These are phyloP conservation scores for Aporophyla nigra DNA, from an alignment of 2,888 invertebrate genomes.

Conservation along the genomic window DNA sequence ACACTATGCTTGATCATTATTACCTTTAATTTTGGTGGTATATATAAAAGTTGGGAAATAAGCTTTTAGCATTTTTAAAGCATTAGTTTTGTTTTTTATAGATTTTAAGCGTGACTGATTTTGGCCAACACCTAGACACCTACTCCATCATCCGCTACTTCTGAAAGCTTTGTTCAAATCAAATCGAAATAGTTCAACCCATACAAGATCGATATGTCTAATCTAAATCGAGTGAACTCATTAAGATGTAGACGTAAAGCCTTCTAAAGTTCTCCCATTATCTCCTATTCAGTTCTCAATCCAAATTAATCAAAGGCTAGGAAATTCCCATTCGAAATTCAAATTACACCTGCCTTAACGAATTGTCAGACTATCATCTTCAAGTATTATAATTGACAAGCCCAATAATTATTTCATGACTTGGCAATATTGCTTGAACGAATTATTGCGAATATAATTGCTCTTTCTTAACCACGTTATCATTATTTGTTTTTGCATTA, in stretches of 20 bases:
- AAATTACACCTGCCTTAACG: constrained; percentile 34
- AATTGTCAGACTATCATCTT: constrained; percentile 29
- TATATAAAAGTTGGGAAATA: not conserved
- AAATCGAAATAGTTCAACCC: not conserved
- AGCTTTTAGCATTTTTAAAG: not conserved
- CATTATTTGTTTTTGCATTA: constrained; percentile 35
- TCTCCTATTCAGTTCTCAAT: not conserved
- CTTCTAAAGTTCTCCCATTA: not conserved
- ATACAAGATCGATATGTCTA: not conserved
- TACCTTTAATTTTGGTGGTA: not conserved
- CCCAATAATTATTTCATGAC: constrained; percentile 59
- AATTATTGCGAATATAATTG: constrained; percentile 52
- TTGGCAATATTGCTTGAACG: constrained; percentile 38
- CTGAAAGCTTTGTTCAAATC: not conserved
- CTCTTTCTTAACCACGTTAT: constrained; percentile 29
- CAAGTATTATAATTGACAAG: constrained; percentile 53
- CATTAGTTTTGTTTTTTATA: not conserved
- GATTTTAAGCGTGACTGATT: no score
- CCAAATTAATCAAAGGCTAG: constrained; percentile 3
- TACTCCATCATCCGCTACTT: not conserved
- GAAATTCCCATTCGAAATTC: constrained; percentile 4
- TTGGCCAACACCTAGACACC: no score
- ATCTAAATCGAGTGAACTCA: not conserved
- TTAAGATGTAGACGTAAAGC: not conserved
- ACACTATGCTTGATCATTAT: not conserved